A percentile compares a stretch with the other conserved stretches of the same genome.
These are phyloP conservation scores for Baronia brevicornis DNA, from an alignment of 2,888 invertebrate genomes.

Conservation along the genomic window DNA sequence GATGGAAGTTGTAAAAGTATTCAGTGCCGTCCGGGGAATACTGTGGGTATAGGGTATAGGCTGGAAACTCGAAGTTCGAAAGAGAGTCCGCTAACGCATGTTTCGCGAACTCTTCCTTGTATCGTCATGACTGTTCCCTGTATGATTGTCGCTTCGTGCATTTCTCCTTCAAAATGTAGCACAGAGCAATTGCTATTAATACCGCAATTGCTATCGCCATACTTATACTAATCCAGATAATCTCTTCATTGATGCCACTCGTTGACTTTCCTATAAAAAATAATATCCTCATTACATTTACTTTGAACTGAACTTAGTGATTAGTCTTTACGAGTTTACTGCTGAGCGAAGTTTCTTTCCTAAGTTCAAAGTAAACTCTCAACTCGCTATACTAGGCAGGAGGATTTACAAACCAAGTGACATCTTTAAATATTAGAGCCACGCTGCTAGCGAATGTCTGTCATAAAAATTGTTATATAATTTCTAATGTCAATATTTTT, in stretches of 20 bases:
- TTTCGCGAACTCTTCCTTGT: conserved; percentile 67
- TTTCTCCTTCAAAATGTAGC: conserved; percentile 88
- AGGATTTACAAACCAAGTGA: too few relatives aligned
- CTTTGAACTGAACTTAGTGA: too few relatives aligned
- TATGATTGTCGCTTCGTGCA: conserved; percentile 84
- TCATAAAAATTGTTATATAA: too few relatives aligned
- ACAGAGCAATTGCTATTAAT: conserved; percentile 86
- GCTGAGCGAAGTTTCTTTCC: too few relatives aligned
- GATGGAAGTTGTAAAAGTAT: conserved; percentile 67
- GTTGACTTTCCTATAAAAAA: conserved; percentile 82
- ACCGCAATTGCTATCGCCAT: conserved; percentile 89
- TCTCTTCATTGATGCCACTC: conserved; percentile 90
- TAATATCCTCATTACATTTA: too few relatives aligned
- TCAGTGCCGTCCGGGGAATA: conserved; percentile 67
- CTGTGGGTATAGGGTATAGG: conserved; percentile 62
- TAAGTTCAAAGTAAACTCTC: too few relatives aligned
- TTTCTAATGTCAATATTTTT: too few relatives aligned
- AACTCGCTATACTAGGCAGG: too few relatives aligned
- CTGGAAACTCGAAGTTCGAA: conserved; percentile 49
- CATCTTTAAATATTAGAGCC: too few relatives aligned
- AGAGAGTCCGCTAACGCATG: conserved; percentile 63
- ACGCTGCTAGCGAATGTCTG: too few relatives aligned
- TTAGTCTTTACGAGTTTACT: too few relatives aligned
- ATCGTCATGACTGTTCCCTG: conserved; percentile 81
- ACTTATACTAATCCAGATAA: conserved; percentile 92